Conservation (phyloP, 2,888 invertebrate genomes). For the Bombylius major region DNA sequence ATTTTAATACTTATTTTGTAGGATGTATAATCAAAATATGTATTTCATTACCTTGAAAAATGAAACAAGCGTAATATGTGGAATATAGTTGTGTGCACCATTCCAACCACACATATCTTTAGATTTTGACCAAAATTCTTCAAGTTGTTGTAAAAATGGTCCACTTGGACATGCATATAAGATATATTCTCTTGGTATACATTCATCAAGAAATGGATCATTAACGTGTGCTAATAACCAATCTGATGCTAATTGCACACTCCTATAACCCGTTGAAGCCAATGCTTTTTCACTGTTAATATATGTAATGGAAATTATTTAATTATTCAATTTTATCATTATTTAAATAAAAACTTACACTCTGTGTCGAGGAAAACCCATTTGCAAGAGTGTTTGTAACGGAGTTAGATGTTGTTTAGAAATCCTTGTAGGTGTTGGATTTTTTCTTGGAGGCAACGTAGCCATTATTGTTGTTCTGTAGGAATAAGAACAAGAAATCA, state of each 20-base stretch:
- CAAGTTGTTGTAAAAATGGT: conserved; percentile 45
- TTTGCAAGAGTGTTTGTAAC: conserved; percentile 69
- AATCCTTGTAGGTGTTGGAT: conserved; percentile 56
- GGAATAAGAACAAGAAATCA: too few species aligned
- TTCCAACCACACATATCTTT: conserved; percentile 68
- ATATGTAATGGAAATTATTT: neutral
- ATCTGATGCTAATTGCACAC: conserved; percentile 78
- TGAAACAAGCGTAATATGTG: conserved; percentile 79
- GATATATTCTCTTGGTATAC: conserved; percentile 70
- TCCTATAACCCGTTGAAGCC: conserved; percentile 78
- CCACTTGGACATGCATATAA: conserved; percentile 79
- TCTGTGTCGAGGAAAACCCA: conserved; percentile 79
- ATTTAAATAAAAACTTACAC: conserved; percentile 52
- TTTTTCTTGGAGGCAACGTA: conserved; percentile 63
- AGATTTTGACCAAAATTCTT: conserved; percentile 68
- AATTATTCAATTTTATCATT: neutral
- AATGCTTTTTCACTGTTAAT: conserved; percentile 68
- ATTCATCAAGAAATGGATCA: conserved; percentile 66
- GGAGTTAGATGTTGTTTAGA: conserved; percentile 63
- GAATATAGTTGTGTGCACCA: conserved; percentile 79
- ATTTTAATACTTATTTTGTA: neutral
- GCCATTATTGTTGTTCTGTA: conserved; percentile 43
- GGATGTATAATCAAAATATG: too few species aligned
- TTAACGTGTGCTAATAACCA: conserved; percentile 84
- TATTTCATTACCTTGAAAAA: conserved; percentile 75